Percentiles rank a stretch among this genome's conserved stretches.
These are phyloP conservation scores for Saimiri boliviensis DNA, from an alignment of 2,113 vertebrate species.

Conservation along the genomic window DNA sequence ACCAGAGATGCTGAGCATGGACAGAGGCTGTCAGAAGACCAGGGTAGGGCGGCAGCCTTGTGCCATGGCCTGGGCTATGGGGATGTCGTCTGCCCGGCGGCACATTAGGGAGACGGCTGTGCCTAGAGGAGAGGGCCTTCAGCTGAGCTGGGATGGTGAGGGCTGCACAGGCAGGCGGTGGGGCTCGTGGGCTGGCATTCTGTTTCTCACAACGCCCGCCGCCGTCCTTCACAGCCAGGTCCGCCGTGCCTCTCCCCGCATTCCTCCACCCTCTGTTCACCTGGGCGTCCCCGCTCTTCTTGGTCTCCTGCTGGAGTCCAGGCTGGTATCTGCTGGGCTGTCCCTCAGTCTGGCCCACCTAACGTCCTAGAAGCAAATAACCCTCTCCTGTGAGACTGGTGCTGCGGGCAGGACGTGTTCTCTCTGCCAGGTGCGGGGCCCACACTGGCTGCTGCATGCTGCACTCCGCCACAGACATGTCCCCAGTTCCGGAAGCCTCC, in stretches of 20 bases:
- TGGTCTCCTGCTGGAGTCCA: rapidly evolving
- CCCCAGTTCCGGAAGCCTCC: not conserved
- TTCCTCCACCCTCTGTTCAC: not conserved
- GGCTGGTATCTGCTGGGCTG: not conserved
- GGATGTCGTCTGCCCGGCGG: rapidly evolving
- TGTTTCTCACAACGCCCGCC: not conserved
- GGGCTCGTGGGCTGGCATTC: not conserved
- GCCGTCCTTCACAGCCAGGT: not conserved
- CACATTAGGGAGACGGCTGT: not conserved
- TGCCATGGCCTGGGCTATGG: not conserved
- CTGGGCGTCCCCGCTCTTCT: not conserved
- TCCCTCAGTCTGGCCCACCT: rapidly evolving
- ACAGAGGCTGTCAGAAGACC: not conserved
- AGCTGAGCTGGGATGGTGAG: not conserved
- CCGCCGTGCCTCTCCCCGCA: not conserved
- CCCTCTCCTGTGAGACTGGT: not conserved
- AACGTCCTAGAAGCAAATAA: rapidly evolving
- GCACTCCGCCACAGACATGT: not conserved
- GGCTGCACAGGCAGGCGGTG: too few relatives aligned
- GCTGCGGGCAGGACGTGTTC: not conserved
- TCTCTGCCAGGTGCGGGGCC: too few relatives aligned
- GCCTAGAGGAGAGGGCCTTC: not conserved
- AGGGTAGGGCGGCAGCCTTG: not conserved
- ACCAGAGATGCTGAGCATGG: too few relatives aligned
- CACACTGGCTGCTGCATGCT: not conserved